These are phyloP conservation scores for Anarrhichthys ocellatus DNA, from an alignment of 2,113 vertebrate genomes.

Conservation along the genomic window DNA sequence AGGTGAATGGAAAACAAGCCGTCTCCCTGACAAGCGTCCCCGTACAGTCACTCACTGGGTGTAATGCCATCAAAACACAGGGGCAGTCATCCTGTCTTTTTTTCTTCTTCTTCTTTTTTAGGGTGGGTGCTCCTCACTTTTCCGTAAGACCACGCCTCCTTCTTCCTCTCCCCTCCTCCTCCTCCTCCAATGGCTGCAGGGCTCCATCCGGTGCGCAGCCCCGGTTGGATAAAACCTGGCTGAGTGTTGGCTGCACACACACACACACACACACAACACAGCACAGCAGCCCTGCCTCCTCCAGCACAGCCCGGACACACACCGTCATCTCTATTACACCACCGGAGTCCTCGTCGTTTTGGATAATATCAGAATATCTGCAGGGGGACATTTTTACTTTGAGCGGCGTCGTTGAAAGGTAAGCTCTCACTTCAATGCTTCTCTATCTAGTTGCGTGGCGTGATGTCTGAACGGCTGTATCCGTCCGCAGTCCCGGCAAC, in stretches of 20 bases:
- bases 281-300: conserved; percentile 18
- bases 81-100: conserved; percentile 52
- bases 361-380: conserved; percentile 77
- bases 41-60: conserved; percentile 69
- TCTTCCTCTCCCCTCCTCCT: conserved; percentile 9
- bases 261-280: conserved; percentile 31
- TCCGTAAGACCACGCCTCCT: conserved; percentile 59
- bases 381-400: conserved; percentile 28
- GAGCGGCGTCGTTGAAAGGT: conserved; percentile 62
- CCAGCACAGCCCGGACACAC: conserved; percentile 33
- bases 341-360: conserved; percentile 32
- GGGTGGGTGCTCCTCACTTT: conserved; percentile 12
- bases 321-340: background rate
- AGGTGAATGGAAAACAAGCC: conserved; percentile 74
- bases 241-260: conserved; percentile 34
- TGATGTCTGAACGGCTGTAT: background rate
- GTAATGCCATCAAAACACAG: conserved; percentile 65
- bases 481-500: background rate
- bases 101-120: background rate
- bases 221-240: conserved; percentile 81
- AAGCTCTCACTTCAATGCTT: background rate
- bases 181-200: conserved; percentile 76
- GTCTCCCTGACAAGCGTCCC: conserved; percentile 80
- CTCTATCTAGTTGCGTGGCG: background rate
- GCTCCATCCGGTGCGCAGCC: conserved; percentile 63